Evolutionary conservation across 2,113 vertebrate genomes (phyloP).

Genomic region (Fulica atra): DNA sequence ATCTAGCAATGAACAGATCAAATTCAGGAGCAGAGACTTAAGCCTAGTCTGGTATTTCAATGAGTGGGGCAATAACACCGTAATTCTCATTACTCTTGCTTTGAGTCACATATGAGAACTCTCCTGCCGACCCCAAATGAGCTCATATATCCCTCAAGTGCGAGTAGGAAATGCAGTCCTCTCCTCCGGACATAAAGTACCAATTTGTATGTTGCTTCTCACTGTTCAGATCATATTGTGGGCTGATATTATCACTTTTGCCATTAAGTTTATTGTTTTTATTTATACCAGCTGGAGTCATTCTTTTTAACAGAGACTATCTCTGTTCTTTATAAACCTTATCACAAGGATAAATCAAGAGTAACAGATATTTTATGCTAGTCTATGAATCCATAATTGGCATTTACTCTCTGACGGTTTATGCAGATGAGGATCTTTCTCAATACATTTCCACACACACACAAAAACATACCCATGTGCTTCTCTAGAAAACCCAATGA

Average conservation of each 20-base stretch:
- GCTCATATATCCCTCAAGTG: slow-evolving; percentile 3
- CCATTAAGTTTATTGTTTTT: slow-evolving; percentile 12
- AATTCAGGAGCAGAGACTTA: neutral
- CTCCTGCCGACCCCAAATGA: slow-evolving; percentile 30
- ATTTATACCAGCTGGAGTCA: neutral
- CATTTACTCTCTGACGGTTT: slow-evolving; percentile 4
- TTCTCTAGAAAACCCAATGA: slow-evolving; percentile 10
- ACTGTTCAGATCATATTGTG: neutral
- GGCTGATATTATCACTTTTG: neutral
- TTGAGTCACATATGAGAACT: neutral
- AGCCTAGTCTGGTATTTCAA: neutral
- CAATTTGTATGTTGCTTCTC: neutral
- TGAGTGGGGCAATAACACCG: neutral
- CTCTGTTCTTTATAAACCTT: slow-evolving; percentile 15
- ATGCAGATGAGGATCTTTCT: slow-evolving; percentile 24
- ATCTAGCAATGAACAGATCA: neutral
- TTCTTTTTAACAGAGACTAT: neutral
- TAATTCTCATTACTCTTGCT: slow-evolving; percentile 18
- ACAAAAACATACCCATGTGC: neutral
- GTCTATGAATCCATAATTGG: slow-evolving; percentile 16
- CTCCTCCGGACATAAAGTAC: neutral
- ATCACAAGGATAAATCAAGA: slow-evolving; percentile 39
- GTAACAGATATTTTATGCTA: neutral
- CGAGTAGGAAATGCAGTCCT: neutral
- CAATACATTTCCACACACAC: neutral